phyloP scores from a whole-genome alignment of 2,888 invertebrate species.

The Heterodera filipjevi region DNA sequence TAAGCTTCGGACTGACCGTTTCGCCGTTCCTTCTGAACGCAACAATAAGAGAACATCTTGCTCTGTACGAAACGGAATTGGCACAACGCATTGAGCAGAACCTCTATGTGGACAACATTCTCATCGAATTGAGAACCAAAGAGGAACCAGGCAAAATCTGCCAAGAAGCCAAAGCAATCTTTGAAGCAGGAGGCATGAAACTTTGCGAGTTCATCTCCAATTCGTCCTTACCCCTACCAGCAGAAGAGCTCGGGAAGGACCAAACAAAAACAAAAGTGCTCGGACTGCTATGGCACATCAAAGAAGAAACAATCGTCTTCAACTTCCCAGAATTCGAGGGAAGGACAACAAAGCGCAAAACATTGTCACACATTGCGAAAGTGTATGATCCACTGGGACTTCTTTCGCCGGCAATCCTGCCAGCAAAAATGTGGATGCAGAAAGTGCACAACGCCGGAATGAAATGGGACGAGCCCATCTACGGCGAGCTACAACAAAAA shows the following conservation, averaged over 20 bases:
- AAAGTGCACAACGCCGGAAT: not conserved
- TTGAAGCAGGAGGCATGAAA: not conserved
- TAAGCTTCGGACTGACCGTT: conserved; percentile 13
- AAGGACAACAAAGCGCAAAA: not conserved
- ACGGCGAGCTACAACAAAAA: not conserved
- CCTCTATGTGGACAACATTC: too few species aligned
- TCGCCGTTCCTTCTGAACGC: conserved; percentile 14
- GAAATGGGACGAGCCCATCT: conserved; percentile 7
- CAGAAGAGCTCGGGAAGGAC: too few species aligned
- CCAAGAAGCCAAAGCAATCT: not conserved
- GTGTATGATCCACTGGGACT: conserved; percentile 16
- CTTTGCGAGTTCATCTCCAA: too few species aligned
- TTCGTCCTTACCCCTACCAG: too few species aligned
- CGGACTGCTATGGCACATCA: not conserved
- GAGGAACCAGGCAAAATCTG: not conserved
- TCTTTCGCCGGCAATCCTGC: not conserved
- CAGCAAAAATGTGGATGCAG: conserved; percentile 3
- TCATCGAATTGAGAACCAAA: too few species aligned
- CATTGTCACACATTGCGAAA: not conserved
- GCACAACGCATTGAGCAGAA: too few species aligned
- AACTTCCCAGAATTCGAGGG: not conserved
- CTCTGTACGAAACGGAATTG: too few species aligned
- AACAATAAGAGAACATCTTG: not conserved
- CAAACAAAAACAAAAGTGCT: too few species aligned
- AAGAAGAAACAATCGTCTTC: not conserved